Conservation (phyloP, 2,888 invertebrate species). For the Lordiphosa andalusiaca region DNA sequence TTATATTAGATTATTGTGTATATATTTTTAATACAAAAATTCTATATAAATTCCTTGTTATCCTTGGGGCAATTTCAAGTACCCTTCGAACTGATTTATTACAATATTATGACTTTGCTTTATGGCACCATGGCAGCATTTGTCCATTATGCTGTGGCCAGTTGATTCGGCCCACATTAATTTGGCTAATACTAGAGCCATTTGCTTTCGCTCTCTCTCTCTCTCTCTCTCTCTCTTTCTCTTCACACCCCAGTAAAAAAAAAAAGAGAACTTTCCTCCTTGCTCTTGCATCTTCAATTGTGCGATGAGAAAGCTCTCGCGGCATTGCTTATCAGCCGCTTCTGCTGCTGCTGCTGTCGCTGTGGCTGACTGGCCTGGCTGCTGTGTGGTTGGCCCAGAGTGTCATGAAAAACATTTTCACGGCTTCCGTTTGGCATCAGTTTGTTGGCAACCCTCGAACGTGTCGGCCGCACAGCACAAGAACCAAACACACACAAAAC, state of each 20-base stretch:
- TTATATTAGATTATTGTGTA: too few species aligned
- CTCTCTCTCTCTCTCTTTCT: not conserved
- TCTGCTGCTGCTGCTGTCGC: constrained; percentile 23
- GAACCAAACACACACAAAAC: constrained; percentile 8
- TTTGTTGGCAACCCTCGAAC: constrained; percentile 76
- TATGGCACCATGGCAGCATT: constrained; percentile 22
- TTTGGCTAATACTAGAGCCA: not conserved
- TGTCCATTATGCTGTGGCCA: constrained; percentile 25
- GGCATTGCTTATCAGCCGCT: constrained; percentile 33
- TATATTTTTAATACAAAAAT: too few species aligned
- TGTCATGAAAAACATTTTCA: constrained; percentile 68
- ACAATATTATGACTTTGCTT: constrained; percentile 12
- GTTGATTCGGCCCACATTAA: constrained; percentile 14
- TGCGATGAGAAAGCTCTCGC: constrained; percentile 2
- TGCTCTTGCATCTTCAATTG: constrained; percentile 4
- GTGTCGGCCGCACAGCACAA: constrained; percentile 66
- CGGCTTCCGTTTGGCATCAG: constrained; percentile 73
- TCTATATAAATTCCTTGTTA: too few species aligned
- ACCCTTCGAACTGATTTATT: too few species aligned
- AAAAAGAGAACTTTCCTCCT: constrained; percentile 15
- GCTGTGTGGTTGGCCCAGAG: constrained; percentile 23
- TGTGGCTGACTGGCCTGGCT: constrained; percentile 30
- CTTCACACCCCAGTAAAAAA: constrained; percentile 3
- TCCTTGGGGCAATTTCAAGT: too few species aligned
- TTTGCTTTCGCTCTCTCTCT: not conserved